Percentiles rank a stretch among this genome's conserved stretches.
Conservation (phyloP, 2,888 invertebrate species). For the Tenthredo amoena region DNA sequence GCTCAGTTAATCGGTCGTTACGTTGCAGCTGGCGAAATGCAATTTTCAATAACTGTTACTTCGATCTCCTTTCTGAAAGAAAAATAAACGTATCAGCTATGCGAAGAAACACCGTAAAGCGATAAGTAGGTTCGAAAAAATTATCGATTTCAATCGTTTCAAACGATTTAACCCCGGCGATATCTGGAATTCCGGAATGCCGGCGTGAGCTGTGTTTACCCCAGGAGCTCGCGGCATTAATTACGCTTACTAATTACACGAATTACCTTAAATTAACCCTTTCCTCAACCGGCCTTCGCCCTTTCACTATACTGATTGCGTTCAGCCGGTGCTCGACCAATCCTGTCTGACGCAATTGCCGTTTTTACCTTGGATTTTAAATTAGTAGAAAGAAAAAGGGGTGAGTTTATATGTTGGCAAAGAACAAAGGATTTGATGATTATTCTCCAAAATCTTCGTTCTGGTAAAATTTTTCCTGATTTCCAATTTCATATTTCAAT, state of each 20-base stretch:
- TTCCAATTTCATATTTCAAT: conserved; percentile 8
- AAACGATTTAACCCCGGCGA: neutral
- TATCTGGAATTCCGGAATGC: conserved; percentile 29
- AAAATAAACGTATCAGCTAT: neutral
- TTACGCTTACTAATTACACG: conserved; percentile 73
- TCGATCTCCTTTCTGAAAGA: neutral
- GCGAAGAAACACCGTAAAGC: neutral
- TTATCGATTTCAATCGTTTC: conserved; percentile 16
- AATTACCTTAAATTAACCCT: conserved; percentile 74
- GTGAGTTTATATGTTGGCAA: neutral
- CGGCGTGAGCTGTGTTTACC: conserved; percentile 56
- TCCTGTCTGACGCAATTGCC: conserved; percentile 8
- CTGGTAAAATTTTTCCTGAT: neutral
- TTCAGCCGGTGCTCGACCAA: conserved; percentile 48
- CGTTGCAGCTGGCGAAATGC: too few relatives aligned
- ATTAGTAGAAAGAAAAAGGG: neutral
- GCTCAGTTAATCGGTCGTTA: neutral
- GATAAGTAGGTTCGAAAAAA: neutral
- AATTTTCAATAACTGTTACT: neutral
- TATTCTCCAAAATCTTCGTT: neutral
- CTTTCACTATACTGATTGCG: conserved; percentile 57
- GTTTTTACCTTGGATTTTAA: conserved; percentile 16
- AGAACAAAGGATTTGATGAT: neutral
- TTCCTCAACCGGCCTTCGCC: conserved; percentile 57
- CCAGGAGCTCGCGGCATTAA: conserved; percentile 69